These are phyloP conservation scores for Sialis lutaria DNA, from an alignment of 2,888 invertebrate species.

Conservation along the genomic window DNA sequence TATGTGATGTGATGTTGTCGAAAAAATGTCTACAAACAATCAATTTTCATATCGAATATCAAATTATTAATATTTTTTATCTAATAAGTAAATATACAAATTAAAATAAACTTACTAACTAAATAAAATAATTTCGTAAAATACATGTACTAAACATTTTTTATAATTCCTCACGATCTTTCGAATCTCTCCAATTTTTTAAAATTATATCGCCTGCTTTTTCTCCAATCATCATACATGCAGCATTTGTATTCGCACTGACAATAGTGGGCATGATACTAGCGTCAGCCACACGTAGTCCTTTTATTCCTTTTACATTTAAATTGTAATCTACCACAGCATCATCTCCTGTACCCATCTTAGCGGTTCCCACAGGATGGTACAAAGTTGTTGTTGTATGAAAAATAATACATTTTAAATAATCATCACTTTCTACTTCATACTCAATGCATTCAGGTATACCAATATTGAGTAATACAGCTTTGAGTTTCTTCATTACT, in stretches of 20 bases:
- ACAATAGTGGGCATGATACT: slow-evolving; percentile 1
- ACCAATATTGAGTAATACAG: slow-evolving; percentile 31
- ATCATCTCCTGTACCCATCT: slow-evolving; percentile 10
- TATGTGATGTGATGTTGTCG: too few species aligned
- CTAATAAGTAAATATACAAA: too few species aligned
- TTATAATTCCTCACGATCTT: too few species aligned
- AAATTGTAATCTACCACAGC: slow-evolving; percentile 1
- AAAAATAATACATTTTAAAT: slow-evolving; percentile 30
- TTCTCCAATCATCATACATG: slow-evolving; percentile 3
- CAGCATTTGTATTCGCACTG: slow-evolving; percentile 1
- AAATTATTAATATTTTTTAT: too few species aligned
- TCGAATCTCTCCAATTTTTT: not conserved
- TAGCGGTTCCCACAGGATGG: slow-evolving; percentile 21
- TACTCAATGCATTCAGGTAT: slow-evolving; percentile 28
- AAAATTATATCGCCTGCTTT: slow-evolving; percentile 1
- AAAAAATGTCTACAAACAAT: too few species aligned
- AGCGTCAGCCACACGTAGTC: slow-evolving; percentile 1
- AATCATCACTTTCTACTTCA: slow-evolving; percentile 26
- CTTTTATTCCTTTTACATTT: slow-evolving; percentile 1
- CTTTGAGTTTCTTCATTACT: slow-evolving; percentile 38
- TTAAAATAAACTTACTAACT: too few species aligned
- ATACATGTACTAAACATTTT: too few species aligned
- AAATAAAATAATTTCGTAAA: too few species aligned
- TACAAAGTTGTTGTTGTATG: slow-evolving; percentile 15
- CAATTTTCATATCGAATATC: too few species aligned